Conservation (phyloP, 2,113 vertebrate genomes). For the Eurypyga helias region DNA sequence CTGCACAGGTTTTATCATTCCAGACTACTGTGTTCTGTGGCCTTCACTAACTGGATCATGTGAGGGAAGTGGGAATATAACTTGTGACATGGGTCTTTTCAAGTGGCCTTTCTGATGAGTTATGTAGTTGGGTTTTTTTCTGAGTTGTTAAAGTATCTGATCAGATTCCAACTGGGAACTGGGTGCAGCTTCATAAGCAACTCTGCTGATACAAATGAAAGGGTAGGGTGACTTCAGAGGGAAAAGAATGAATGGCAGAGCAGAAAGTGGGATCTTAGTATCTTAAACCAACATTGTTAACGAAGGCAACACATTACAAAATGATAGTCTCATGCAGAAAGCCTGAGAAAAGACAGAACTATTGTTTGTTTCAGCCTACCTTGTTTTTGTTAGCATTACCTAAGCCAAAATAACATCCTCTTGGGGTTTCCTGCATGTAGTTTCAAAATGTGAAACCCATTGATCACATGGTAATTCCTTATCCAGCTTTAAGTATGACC, state of each 20-base stretch:
- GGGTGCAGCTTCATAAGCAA: background rate
- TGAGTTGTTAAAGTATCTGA: background rate
- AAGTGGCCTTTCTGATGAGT: background rate
- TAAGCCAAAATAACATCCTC: background rate
- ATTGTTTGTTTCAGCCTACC: background rate
- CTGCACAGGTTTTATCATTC: background rate
- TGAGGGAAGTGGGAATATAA: background rate
- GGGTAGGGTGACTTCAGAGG: background rate
- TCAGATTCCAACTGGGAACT: background rate
- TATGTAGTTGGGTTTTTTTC: background rate
- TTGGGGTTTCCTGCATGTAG: background rate
- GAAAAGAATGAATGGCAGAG: background rate
- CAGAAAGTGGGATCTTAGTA: fast-evolving
- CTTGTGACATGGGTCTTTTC: background rate
- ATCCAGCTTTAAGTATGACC: background rate
- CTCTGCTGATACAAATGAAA: background rate
- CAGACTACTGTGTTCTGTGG: background rate
- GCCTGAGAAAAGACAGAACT: background rate
- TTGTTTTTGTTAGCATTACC: background rate
- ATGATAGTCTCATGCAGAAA: fast-evolving
- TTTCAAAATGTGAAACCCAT: background rate
- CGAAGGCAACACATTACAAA: background rate
- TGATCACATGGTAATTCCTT: background rate
- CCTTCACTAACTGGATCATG: background rate
- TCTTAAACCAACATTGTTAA: background rate